Base-by-base conservation (phyloP, 1,140 invertebrate species). In the Homalodisca vitripennis region DNA sequence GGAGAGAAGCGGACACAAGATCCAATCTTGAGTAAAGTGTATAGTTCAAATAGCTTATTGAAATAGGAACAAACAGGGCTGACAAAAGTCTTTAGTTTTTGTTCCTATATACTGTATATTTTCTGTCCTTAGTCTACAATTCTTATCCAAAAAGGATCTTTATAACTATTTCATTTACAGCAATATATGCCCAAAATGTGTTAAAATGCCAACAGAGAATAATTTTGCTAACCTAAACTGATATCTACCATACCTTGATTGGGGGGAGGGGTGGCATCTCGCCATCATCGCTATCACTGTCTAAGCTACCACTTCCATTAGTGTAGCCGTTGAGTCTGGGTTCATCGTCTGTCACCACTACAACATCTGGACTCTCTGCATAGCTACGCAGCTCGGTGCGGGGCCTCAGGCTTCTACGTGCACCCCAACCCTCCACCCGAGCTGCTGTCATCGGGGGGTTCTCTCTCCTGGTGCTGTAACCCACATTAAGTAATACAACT, bases 371-470 rank as follows among this genome's bases (percentile, higher is more conserved):
- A 77, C 82, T 85, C 74, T 87, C 85, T 0, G 90, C 90, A 78
- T 93, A 93, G 74, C 90, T 92, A 72, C 90, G 86, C 51, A 84
- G 85, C 74, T 93, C 92, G 13, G 87, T 90, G 66, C 92, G 84
- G 10, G 92, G 91, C 53, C 91, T 83, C 46, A 93, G 79, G 75
- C 90, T 92, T 67, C 91, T 80, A 66, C 91, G 81, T 3, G 86
- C 6, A 41, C 34, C 17, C 34, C 34, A 41, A 17, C 34, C 34
- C 34, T 41, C 34, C 34, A n/a, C n/a, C n/a, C n/a, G n/a, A n/a
- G n/a, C n/a, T n/a, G n/a, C n/a, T n/a, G n/a, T n/a, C n/a, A n/a
- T n/a, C n/a, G n/a, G n/a, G n/a, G n/a, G n/a, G n/a, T n/a, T n/a
- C n/a, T n/a, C n/a, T n/a, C n/a, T n/a, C n/a, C n/a, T n/a, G n/a